Conservation (phyloP, 1,140 invertebrate species). For the Lucilia cuprina region DNA sequence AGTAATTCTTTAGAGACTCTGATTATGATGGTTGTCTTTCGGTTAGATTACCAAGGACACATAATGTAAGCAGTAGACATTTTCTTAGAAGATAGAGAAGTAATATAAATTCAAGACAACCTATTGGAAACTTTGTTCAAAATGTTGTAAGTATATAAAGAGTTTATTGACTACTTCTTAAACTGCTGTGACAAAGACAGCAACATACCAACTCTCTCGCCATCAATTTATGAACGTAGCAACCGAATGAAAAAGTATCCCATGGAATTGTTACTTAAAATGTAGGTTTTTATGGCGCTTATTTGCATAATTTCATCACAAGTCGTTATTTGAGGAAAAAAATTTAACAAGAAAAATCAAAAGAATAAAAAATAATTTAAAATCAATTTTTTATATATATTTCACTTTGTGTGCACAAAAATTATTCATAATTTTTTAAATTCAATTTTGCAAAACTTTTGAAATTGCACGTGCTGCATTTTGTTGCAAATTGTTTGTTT, state of each 20-base stretch:
- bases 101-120: too few relatives aligned
- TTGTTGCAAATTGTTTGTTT: not conserved
- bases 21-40: too few relatives aligned
- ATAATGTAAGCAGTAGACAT: too few relatives aligned
- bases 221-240: not conserved
- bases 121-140: too few relatives aligned
- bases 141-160: too few relatives aligned
- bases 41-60: too few relatives aligned
- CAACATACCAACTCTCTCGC: not conserved
- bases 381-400: not conserved
- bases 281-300: not conserved
- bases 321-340: not conserved
- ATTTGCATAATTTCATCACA: conserved; percentile 3
- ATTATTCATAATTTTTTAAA: not conserved
- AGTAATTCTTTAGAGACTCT: too few relatives aligned
- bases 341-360: not conserved
- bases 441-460: not conserved
- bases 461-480: conserved; percentile 5
- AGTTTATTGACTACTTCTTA: too few relatives aligned
- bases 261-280: not conserved
- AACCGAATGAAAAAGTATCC: not conserved
- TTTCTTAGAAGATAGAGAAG: too few relatives aligned
- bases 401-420: not conserved
- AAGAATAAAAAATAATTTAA: not conserved
- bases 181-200: too few relatives aligned